phyloP scores from a whole-genome alignment of 64 coral and sea anemone species.

The Montipora efflorescens region DNA sequence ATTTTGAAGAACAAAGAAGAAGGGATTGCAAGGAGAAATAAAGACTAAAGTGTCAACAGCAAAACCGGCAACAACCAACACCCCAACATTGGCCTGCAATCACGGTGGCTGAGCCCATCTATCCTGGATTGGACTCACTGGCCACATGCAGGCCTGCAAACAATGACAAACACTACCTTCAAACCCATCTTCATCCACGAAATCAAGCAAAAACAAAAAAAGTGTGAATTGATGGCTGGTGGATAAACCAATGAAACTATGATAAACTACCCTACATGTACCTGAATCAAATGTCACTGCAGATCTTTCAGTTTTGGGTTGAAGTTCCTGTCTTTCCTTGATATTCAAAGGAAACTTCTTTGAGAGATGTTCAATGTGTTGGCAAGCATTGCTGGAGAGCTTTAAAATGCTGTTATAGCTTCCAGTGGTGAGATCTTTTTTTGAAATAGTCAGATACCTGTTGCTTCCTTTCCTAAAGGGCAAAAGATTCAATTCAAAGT shows the following conservation, averaged over 20 bases:
- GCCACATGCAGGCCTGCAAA: no score
- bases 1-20: no score
- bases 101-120: no score
- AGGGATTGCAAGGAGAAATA: no score
- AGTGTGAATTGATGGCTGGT: no score
- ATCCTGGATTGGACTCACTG: no score
- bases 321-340: constrained; percentile 90
- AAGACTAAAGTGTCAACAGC: no score
- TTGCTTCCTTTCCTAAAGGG: constrained; percentile 80
- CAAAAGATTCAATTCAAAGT: neutral
- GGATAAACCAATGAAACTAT: no score
- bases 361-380: constrained; percentile 68
- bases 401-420: constrained; percentile 71
- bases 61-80: no score
- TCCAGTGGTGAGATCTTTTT: constrained; percentile 50
- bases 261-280: neutral
- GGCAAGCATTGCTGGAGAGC: constrained; percentile 58
- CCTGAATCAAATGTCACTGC: constrained; percentile 55
- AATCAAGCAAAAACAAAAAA: neutral
- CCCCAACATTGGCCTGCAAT: no score
- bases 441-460: constrained; percentile 79
- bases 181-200: no score
- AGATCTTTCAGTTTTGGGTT: constrained; percentile 80
- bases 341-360: constrained; percentile 86
- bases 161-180: no score